Evolutionary conservation across 2,113 vertebrate species (phyloP).

Genomic region (Myocastor coypus): DNA sequence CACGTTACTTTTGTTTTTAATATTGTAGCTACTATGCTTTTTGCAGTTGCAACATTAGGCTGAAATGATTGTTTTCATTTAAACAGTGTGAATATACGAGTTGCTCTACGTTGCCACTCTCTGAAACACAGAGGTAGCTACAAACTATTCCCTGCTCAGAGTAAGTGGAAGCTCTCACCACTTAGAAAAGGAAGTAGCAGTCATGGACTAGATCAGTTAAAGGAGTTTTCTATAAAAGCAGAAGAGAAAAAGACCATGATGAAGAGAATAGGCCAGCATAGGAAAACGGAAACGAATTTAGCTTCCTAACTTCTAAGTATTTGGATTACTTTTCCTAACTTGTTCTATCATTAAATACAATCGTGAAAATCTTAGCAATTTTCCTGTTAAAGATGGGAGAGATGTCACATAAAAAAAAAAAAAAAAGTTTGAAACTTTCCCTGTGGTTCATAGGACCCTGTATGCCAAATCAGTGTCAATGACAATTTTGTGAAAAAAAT

Average conservation of each 20-base stretch:
- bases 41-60: neutral
- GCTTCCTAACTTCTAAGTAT: constrained; percentile 34
- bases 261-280: neutral
- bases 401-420: constrained; percentile 28
- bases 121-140: neutral
- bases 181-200: neutral
- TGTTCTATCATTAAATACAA: neutral
- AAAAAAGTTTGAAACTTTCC: neutral
- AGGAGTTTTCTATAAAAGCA: neutral
- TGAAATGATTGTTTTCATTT: neutral
- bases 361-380: neutral
- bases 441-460: neutral
- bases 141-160: neutral
- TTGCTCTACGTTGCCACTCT: neutral
- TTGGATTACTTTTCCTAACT: neutral
- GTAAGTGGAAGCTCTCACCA: neutral
- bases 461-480: neutral
- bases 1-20: neutral
- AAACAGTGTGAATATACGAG: neutral
- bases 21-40: neutral
- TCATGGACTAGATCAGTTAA: neutral
- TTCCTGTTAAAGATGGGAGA: neutral
- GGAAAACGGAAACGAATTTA: constrained; percentile 34
- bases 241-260: neutral
- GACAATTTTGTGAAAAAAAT: neutral